phyloP scores from a whole-genome alignment of 2,888 invertebrate species.

The Cerastis rubricosa region DNA sequence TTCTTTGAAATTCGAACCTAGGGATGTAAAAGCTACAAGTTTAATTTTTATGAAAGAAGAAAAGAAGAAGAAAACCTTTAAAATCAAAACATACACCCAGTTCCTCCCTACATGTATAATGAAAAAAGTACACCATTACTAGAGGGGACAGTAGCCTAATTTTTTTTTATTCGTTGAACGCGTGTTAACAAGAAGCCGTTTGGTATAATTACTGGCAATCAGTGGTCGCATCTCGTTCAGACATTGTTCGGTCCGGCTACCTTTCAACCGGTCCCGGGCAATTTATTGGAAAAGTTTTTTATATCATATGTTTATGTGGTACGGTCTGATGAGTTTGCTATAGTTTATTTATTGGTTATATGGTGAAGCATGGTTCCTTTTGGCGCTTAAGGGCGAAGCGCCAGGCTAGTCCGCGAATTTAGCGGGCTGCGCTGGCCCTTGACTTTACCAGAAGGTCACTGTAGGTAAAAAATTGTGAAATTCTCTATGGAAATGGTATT shows the following conservation, averaged over 20 bases:
- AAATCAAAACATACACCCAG: background rate
- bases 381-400: background rate
- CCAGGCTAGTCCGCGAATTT: too few relatives aligned
- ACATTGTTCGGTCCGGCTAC: conserved; percentile 61
- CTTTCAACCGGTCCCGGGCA: conserved; percentile 51
- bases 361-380: background rate
- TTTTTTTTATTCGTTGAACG: conserved; percentile 50
- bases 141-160: conserved; percentile 53
- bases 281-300: conserved; percentile 57
- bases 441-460: background rate
- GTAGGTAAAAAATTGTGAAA: background rate
- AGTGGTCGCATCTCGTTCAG: conserved; percentile 60
- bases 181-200: conserved; percentile 68
- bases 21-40: background rate
- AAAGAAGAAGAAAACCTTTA: too few relatives aligned
- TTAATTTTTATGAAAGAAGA: too few relatives aligned
- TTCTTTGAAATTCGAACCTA: background rate
- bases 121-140: conserved; percentile 2
- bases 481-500: background rate
- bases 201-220: conserved; percentile 67
- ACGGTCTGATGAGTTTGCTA: conserved; percentile 11
- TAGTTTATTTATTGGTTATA: background rate
- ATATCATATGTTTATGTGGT: conserved; percentile 23
- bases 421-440: too few relatives aligned
- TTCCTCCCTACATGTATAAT: background rate